Base-by-base conservation (phyloP, 2,888 invertebrate genomes). In the Noctua janthina region DNA sequence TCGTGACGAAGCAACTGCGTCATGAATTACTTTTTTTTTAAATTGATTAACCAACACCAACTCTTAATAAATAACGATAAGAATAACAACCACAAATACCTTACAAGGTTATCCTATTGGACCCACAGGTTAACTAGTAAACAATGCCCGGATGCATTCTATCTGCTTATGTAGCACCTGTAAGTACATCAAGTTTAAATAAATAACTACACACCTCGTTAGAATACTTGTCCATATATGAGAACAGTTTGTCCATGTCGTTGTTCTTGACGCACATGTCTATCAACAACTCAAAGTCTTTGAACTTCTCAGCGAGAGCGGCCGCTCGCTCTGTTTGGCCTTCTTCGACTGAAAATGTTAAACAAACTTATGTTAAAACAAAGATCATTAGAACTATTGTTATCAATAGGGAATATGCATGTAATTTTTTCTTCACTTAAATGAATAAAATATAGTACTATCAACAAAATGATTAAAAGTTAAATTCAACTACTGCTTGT, bases 221-320 rank as follows among this genome's bases (percentile, higher is more conserved):
- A 0, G 92, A 87, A 79, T 95, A 96, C 86, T 95, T 95, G 87
- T 96, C 95, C 85, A 97, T 94, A 90, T 95, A 96, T 0, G 87
- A 71, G 84, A 91, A 92, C 5, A 96, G 93, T 0, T 92, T 90
- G 0, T 92, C 92, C 90, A 98, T 97, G 93, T 99, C 98, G 76
- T 98, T 96, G 0, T 98, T 98, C 70, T 97, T 95, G 92, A 99
- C 98, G 93, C 99, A 99, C 89, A 99, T 97, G 87, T 98, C 96
- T 59, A 99, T 97, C 71, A 99, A 95, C 68, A 98, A 97, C 89
- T 98, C 98, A 92, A 99, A 99, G 94, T 99, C 99, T 67, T 98
- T 97, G 95, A 99, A 99, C 95, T 99, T 99, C 95, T 99, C 99
- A 0, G 99, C 99, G 69, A 99, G 95, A 88, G 98, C 98, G 0